Evolutionary conservation across 2,888 invertebrate genomes (phyloP), one percentile per base, ranked within the genome.

Genomic region (Tachystola acroxantha): DNA sequence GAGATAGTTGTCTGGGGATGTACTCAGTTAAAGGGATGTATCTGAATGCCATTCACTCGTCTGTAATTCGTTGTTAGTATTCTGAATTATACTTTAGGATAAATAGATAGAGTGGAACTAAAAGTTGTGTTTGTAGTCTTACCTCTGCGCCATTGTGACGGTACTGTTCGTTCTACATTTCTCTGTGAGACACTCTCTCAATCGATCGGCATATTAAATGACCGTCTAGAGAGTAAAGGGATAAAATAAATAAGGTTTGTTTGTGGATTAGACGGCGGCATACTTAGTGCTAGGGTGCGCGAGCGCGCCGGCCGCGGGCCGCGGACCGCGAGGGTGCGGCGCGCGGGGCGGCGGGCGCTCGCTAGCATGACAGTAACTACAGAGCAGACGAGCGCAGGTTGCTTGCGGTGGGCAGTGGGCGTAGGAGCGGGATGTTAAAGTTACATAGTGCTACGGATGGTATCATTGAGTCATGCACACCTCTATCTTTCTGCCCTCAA

Each of bases 401-500:
- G 80, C 80, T n/a, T n/a, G n/a, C n/a, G 78, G 77, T 78, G 78
- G 74, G 76, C 76, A 68, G 63, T 77, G 88, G 88, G 77, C 81
- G 79, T 70, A 82, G 88, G 88, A 88, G 88, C 88, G 84, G 86
- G 84, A 82, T 89, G 89, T 89, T 90, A 89, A 89, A 89, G 89
- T 89, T 89, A 89, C 87, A 82, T 65, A 88, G 88, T 88, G 89
- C 88, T 84, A 84, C 82, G 75, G 85, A 88, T 85, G 85, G 84
- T 84, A 86, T 88, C 88, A 90, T 89, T 90, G 87, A 89, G 85
- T 92, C 95, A 96, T 95, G 95, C 95, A 96, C 95, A 98, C 98
- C 97, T 99, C 99, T 94, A 99, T 98, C 94, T 99, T 99, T 93
- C 99, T 95, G 93, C 99, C 99, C 95, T 99, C 99, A 94, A 99